These are phyloP conservation scores for Neoniphon sammara DNA, from an alignment of 2,797 vertebrate species.

Conservation along the genomic window DNA sequence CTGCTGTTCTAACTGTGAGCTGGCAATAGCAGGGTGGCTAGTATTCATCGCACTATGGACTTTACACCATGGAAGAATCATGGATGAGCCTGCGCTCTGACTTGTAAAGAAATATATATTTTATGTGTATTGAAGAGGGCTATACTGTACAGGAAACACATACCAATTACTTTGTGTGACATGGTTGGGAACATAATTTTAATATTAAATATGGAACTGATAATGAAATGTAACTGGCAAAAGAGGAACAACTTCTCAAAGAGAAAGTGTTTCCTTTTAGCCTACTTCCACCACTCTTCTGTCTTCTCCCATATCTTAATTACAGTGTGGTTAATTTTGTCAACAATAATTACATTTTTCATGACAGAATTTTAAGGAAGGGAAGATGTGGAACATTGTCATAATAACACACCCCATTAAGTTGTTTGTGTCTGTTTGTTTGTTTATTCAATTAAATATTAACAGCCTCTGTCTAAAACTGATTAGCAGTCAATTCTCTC, in stretches of 20 bases:
- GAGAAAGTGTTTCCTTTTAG: conserved; percentile 39
- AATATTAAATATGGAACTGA: not conserved
- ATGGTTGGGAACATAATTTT: not conserved
- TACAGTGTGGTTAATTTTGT: conserved; percentile 76
- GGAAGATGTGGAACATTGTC: conserved; percentile 74
- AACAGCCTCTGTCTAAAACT: conserved; percentile 73
- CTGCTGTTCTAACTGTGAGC: not conserved
- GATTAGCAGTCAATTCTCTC: conserved; percentile 75
- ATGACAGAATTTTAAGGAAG: conserved; percentile 76
- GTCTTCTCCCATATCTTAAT: conserved; percentile 50
- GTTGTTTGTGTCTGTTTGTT: conserved; percentile 78
- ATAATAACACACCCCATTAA: conserved; percentile 75
- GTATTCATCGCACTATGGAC: not conserved
- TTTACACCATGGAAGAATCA: too few species aligned
- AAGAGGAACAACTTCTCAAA: conserved; percentile 16
- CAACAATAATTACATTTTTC: conserved; percentile 78
- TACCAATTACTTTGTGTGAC: not conserved
- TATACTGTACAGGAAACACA: too few species aligned
- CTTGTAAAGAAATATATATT: not conserved
- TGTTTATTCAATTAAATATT: conserved; percentile 83
- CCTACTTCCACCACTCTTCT: conserved; percentile 55
- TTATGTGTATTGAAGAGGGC: too few species aligned
- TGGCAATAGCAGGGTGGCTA: not conserved
- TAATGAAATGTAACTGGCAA: conserved; percentile 13
- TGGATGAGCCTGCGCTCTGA: not conserved